Conservation (phyloP, 2,797 vertebrate species). For the Amblyopsis hoosieri region DNA sequence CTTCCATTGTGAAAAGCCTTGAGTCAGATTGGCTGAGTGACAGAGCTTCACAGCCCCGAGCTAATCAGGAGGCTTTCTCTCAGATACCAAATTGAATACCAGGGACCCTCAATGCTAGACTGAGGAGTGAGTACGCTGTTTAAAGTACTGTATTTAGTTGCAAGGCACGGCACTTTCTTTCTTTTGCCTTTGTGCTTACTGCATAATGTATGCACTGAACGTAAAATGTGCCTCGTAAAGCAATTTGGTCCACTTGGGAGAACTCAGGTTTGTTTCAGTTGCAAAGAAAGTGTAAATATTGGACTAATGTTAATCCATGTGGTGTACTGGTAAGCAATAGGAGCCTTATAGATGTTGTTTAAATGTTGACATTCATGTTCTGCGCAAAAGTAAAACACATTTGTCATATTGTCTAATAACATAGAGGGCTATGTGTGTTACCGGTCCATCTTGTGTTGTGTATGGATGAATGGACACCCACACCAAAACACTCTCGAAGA, state of each 20-base stretch:
- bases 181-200: conserved; percentile 19
- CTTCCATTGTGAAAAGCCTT: conserved; percentile 3
- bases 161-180: conserved; percentile 3
- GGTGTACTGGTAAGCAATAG: neutral
- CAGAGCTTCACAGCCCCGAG: neutral
- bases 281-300: neutral
- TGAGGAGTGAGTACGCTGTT: conserved; percentile 4
- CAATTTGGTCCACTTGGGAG: conserved; percentile 2
- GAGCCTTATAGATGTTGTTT: too few species aligned
- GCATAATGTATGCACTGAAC: neutral
- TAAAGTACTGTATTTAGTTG: neutral
- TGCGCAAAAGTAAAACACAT: too few species aligned
- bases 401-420: too few species aligned
- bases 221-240: neutral
- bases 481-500: too few species aligned
- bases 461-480: too few species aligned
- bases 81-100: conserved; percentile 4
- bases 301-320: neutral
- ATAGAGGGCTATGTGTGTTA: too few species aligned
- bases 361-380: too few species aligned
- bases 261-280: neutral
- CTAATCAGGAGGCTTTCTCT: conserved; percentile 11
- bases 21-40: neutral
- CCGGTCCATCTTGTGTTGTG: too few species aligned
- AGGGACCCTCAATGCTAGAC: neutral